Conservation (phyloP, 2,113 vertebrate species). For the Bucco capensis region DNA sequence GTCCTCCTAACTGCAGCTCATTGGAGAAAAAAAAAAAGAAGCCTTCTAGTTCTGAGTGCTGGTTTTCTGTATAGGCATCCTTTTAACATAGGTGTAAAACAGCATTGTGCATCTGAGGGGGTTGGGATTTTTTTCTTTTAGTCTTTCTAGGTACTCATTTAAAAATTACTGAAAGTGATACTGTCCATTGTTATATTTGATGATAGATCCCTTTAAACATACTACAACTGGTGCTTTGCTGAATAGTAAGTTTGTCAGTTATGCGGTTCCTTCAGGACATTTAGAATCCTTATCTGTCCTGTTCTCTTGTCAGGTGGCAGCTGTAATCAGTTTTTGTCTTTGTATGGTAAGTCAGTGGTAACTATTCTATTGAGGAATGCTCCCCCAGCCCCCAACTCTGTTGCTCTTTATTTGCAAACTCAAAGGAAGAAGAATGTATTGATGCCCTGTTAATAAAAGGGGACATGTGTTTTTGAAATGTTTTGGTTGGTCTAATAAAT, state of each 20-base stretch:
- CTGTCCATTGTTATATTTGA: neutral
- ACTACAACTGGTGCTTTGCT: neutral
- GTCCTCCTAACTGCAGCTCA: neutral
- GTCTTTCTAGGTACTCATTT: neutral
- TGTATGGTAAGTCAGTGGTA: neutral
- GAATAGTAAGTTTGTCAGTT: neutral
- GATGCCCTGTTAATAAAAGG: neutral
- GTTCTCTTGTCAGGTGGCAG: neutral
- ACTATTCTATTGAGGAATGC: neutral
- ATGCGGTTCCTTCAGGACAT: neutral
- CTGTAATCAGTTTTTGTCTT: slow-evolving; percentile 10
- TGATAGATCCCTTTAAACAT: neutral
- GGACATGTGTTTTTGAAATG: neutral
- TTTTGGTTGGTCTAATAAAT: neutral
- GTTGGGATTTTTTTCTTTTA: neutral
- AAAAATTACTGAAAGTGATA: neutral
- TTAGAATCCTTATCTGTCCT: neutral
- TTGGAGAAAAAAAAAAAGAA: neutral
- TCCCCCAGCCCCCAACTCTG: neutral
- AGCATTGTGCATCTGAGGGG: neutral
- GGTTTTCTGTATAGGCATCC: neutral
- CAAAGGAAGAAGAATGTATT: neutral
- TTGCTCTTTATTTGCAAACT: neutral
- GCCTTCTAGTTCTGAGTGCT: neutral
- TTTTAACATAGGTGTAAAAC: neutral